Conservation (phyloP, 2,113 vertebrate genomes). For the Sinocyclocheilus anophthalmus region DNA sequence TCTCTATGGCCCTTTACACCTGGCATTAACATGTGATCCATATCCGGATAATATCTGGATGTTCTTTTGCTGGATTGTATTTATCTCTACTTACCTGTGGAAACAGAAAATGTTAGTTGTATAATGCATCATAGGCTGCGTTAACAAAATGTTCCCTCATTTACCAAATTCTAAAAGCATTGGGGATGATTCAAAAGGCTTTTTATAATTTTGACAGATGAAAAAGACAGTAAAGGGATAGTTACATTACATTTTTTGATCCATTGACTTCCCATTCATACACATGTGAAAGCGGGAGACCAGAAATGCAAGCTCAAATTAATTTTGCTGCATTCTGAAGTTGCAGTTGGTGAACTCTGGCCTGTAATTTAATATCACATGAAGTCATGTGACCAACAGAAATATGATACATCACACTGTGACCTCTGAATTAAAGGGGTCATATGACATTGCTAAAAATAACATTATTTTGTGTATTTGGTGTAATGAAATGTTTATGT, state of each 20-base stretch:
- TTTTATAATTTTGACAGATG: not conserved
- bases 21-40: not conserved
- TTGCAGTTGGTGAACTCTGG: not conserved
- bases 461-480: too few species aligned
- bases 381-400: not conserved
- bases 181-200: not conserved
- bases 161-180: not conserved
- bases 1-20: constrained; percentile 11
- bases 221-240: not conserved
- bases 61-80: not conserved
- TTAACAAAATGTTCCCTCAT: not conserved
- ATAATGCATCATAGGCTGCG: not conserved
- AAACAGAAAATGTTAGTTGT: not conserved
- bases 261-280: not conserved
- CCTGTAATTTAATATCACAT: not conserved
- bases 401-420: not conserved
- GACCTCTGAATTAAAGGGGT: not conserved
- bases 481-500: too few species aligned
- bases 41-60: not conserved
- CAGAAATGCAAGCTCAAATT: not conserved
- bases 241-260: not conserved
- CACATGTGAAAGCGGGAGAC: not conserved
- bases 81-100: not conserved
- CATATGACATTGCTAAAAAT: too few species aligned
- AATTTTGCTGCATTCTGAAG: not conserved